A percentile compares a stretch with the other conserved stretches of the same genome.
These are phyloP conservation scores for Ciconia boyciana DNA, from an alignment of 2,113 vertebrate species.

Conservation along the genomic window DNA sequence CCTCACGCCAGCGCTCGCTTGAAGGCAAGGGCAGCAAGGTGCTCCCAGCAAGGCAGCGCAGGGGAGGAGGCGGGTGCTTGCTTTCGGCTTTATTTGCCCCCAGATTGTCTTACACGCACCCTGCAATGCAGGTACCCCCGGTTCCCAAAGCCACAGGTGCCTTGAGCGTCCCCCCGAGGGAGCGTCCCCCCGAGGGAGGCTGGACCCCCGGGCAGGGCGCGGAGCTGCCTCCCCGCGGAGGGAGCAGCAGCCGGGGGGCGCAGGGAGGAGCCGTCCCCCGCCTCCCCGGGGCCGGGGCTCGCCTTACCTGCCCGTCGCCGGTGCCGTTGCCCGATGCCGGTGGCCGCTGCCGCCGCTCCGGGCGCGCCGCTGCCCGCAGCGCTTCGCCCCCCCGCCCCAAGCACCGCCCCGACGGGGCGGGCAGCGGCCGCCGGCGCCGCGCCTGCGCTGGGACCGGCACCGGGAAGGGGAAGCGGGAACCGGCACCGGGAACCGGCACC, in stretches of 20 bases:
- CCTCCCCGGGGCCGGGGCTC: neutral
- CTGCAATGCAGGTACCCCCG: neutral
- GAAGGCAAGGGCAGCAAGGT: neutral
- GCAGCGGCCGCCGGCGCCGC: neutral
- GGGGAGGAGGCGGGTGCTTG: neutral
- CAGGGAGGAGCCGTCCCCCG: neutral
- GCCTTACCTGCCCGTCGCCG: neutral
- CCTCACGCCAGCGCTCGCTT: neutral
- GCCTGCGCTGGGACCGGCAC: conserved; percentile 25
- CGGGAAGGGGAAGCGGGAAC: neutral
- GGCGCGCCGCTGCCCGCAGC: conserved; percentile 7
- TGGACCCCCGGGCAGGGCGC: neutral
- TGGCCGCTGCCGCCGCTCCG: neutral
- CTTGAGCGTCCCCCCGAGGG: neutral
- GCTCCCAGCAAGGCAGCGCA: neutral
- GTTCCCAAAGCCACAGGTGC: conserved; percentile 7
- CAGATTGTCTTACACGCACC: neutral
- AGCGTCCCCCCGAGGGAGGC: neutral
- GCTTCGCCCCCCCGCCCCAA: neutral
- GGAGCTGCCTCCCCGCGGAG: neutral
- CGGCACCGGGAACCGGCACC: rapidly evolving
- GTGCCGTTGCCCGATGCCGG: neutral
- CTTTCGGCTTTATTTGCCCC: rapidly evolving
- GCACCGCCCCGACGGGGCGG: conserved; percentile 52
- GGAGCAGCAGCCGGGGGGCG: too few relatives aligned